Evolutionary conservation across 2,113 vertebrate genomes (phyloP).

Genomic region (Campylomormyrus numenius): DNA sequence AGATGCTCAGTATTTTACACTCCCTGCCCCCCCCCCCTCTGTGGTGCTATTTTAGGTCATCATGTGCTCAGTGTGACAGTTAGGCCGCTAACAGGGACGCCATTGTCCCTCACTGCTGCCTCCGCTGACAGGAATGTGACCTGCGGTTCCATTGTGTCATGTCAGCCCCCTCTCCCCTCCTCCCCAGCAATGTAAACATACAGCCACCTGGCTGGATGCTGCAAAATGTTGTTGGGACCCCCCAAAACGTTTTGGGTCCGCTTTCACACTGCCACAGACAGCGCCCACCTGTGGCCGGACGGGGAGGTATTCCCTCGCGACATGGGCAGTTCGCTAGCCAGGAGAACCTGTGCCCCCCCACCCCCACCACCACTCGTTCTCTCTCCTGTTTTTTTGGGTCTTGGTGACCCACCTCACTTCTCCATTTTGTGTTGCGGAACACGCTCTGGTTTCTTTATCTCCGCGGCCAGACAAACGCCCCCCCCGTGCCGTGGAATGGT

Average conservation of each 20-base stretch:
- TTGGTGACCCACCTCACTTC: neutral
- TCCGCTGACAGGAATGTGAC: neutral
- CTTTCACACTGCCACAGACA: constrained; percentile 29
- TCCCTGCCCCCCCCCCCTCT: neutral
- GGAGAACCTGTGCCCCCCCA: neutral
- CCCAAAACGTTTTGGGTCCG: constrained; percentile 58
- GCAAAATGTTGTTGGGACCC: constrained; percentile 21
- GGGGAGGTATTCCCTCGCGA: neutral
- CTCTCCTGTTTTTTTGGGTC: neutral
- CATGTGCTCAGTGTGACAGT: neutral
- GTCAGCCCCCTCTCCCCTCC: neutral
- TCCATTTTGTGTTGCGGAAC: neutral
- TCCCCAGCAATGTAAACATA: neutral
- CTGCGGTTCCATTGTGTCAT: neutral
- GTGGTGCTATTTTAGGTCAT: neutral
- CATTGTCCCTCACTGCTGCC: neutral
- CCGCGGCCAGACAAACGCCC: neutral
- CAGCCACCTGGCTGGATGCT: neutral
- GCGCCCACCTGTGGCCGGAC: neutral
- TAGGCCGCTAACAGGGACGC: neutral
- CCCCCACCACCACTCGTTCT: neutral
- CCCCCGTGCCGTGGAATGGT: neutral
- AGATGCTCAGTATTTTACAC: neutral
- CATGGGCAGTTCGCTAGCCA: neutral
- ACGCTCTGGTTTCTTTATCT: constrained; percentile 2